These are phyloP conservation scores for Anticlea derivata DNA, from an alignment of 2,888 invertebrate species.

Conservation along the genomic window DNA sequence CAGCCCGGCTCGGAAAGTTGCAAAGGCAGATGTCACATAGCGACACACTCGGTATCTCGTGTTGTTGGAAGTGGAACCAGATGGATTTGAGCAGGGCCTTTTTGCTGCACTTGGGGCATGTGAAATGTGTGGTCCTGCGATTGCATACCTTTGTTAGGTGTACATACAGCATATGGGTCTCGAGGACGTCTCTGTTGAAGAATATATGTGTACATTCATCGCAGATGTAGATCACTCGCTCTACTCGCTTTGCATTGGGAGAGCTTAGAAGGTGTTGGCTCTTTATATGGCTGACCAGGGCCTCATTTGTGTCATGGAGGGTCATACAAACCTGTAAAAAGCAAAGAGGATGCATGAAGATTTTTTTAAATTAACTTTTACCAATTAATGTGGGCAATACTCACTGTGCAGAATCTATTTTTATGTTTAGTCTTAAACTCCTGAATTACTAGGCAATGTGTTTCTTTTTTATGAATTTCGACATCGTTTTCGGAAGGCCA, in stretches of 20 bases:
- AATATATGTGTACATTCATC: constrained; percentile 52
- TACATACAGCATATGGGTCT: constrained; percentile 41
- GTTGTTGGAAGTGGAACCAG: constrained; percentile 53
- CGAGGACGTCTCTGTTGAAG: constrained; percentile 58
- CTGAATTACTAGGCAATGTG: constrained; percentile 32
- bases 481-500: constrained; percentile 58
- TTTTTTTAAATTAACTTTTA: too few species aligned
- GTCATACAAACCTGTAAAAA: constrained; percentile 56
- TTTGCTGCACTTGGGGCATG: constrained; percentile 53
- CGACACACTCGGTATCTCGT: constrained; percentile 44
- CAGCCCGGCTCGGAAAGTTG: constrained; percentile 28
- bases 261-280: constrained; percentile 52
- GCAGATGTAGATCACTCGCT: constrained; percentile 60
- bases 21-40: constrained; percentile 55
- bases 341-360: too few species aligned
- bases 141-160: constrained; percentile 25
- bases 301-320: constrained; percentile 16
- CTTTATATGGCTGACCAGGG: constrained; percentile 51
- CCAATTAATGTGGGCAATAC: constrained; percentile 5
- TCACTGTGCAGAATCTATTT: constrained; percentile 33
- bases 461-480: constrained; percentile 49
- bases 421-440: neutral
- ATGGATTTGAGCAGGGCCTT: neutral
- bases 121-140: neutral
- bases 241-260: constrained; percentile 43